Evolutionary conservation across 2,113 vertebrate genomes (phyloP), one percentile per base, ranked within the genome.

Genomic region (Nyctereutes procyonoides): DNA sequence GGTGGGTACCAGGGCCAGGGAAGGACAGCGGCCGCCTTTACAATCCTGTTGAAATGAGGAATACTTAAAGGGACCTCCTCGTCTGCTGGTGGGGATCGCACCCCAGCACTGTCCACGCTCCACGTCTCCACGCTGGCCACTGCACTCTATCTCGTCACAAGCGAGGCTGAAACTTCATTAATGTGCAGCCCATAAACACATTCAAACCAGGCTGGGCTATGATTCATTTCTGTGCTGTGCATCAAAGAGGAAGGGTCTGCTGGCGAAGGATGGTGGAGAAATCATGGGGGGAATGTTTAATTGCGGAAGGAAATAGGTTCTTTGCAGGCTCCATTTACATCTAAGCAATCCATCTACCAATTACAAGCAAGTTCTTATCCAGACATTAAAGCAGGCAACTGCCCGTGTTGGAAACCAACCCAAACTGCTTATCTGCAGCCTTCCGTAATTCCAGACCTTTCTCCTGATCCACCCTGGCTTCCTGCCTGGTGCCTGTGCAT

Each of bases 271-370:
- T 53, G 74, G n/a, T 81, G 63, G 77, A 76, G 92, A 71, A 93
- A 58, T 85, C 22, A 60, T 38, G 12, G 63, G 38, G 35, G 80
- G 19, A 24, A 85, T 35, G 58, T 82, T 88, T 88, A 95, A 95
- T 93, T 95, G 88, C 92, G 58, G 88, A 93, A 97, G 84, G 79
- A 77, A 95, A 93, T 1, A 93, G 84, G 88, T 90, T 91, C 63
- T 94, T 96, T 93, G 81, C 95, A 96, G 95, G 88, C 94, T 96
- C 88, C 94, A 88, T 95, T 95, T 85, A 80, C n/a, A 94, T 83
- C 73, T 62, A 84, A 85, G 74, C 43, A 63, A 97, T 94, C 94
- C 95, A 97, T 97, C 97, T 74, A 90, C 95, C 95, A 96, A 96
- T 97, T 95, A 96, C 71, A 88, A 96, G 88, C 74, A 94, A 86